Conservation (phyloP, 2,888 invertebrate species). For the Candidula unifasciata region DNA sequence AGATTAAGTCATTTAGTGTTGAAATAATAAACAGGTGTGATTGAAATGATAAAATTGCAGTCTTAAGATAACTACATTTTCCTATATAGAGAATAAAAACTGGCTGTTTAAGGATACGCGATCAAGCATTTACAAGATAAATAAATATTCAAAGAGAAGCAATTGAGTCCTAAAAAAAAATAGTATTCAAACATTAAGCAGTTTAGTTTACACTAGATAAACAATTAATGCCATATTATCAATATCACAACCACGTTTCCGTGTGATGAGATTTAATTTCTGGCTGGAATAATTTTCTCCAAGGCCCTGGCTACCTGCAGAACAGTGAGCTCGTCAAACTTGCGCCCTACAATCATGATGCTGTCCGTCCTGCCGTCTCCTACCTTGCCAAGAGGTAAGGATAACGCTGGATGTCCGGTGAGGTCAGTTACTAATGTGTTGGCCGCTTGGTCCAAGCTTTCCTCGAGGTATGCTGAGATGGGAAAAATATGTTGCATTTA, state of each 20-base stretch:
- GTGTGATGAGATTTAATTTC: not conserved
- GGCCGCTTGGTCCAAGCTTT: slow-evolving; percentile 57
- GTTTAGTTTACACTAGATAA: too few species aligned
- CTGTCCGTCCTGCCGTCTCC: slow-evolving; percentile 62
- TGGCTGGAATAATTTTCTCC: slow-evolving; percentile 57
- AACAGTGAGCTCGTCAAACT: slow-evolving; percentile 70
- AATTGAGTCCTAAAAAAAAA: too few species aligned
- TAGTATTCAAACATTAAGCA: too few species aligned
- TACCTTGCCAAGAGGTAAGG: slow-evolving; percentile 69
- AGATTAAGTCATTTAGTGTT: too few species aligned
- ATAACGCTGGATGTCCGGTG: slow-evolving; percentile 72
- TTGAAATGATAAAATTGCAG: too few species aligned
- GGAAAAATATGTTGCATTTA: not conserved
- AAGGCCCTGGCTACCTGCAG: slow-evolving; percentile 69
- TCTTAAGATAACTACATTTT: too few species aligned
- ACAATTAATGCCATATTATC: not conserved
- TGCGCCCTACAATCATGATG: slow-evolving; percentile 71
- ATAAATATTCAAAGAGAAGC: too few species aligned
- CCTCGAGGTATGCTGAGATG: slow-evolving; percentile 61
- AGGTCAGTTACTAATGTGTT: slow-evolving; percentile 69
- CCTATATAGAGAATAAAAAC: too few species aligned
- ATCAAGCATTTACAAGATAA: too few species aligned
- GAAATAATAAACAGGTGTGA: too few species aligned
- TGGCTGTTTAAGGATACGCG: too few species aligned
- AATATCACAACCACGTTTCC: not conserved